These are phyloP conservation scores for Hydrozoanthus tunicans DNA, from an alignment of 64 coral and sea anemone genomes.

Conservation along the genomic window DNA sequence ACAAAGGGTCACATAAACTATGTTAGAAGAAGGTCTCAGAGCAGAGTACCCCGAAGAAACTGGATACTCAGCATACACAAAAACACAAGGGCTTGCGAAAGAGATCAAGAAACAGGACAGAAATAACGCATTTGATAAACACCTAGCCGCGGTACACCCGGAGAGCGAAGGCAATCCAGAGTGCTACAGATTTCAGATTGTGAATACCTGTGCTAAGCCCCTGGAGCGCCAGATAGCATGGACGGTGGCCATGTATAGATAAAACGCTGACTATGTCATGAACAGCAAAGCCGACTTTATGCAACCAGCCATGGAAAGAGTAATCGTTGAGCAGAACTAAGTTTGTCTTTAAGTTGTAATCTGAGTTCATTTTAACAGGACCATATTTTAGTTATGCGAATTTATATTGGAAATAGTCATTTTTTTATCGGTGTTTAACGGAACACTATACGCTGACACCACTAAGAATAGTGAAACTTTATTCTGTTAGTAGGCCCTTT, in stretches of 20 bases:
- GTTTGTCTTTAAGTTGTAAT: neutral
- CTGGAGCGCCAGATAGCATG: slow-evolving; percentile 2
- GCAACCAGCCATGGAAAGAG: neutral
- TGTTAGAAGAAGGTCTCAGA: neutral
- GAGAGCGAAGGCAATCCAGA: slow-evolving; percentile 9
- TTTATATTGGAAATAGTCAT: no score
- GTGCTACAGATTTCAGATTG: neutral
- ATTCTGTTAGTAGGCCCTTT: no score
- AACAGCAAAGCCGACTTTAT: neutral
- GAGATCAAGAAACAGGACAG: neutral
- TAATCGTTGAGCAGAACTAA: neutral
- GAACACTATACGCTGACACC: no score
- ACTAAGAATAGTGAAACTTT: no score
- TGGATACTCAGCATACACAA: slow-evolving; percentile 5
- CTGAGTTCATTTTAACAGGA: no score
- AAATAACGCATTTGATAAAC: neutral
- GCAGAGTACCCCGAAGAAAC: slow-evolving; percentile 12
- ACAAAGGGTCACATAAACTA: neutral
- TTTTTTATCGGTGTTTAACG: no score
- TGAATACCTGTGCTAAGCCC: slow-evolving; percentile 14
- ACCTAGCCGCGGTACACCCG: neutral
- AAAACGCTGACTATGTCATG: neutral
- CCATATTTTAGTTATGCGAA: no score
- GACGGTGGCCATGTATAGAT: neutral
- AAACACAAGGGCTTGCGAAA: neutral